A percentile compares a stretch with the other conserved stretches of the same genome.
These are phyloP conservation scores for Calameuta idolon DNA, from an alignment of 2,888 invertebrate genomes.

Conservation along the genomic window DNA sequence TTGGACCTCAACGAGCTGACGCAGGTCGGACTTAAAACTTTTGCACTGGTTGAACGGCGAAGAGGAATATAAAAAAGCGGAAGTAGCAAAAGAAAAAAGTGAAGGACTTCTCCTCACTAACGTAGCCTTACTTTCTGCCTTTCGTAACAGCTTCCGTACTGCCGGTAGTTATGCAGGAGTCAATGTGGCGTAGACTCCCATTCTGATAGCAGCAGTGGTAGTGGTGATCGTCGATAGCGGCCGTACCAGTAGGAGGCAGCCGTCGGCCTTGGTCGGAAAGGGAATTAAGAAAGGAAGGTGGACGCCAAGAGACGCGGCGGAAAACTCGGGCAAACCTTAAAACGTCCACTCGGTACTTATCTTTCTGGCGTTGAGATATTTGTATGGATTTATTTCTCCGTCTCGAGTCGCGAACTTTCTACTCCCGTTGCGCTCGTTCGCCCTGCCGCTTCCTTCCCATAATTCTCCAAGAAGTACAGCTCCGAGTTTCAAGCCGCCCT, in stretches of 20 bases:
- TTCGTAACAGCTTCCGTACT: too few relatives aligned
- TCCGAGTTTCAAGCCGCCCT: too few relatives aligned
- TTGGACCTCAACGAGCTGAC: not conserved
- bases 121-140: too few relatives aligned
- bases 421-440: not conserved
- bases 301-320: too few relatives aligned
- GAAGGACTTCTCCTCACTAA: not conserved
- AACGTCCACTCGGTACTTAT: conserved; percentile 9
- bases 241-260: too few relatives aligned
- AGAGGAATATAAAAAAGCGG: conserved; percentile 5
- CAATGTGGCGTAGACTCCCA: too few relatives aligned
- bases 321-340: conserved; percentile 4
- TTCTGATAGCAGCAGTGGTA: too few relatives aligned
- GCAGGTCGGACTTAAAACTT: conserved; percentile 28
- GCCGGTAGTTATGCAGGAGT: too few relatives aligned
- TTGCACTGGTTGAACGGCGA: conserved; percentile 11
- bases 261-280: too few relatives aligned
- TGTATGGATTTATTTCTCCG: conserved; percentile 3
- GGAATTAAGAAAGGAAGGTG: too few relatives aligned
- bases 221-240: too few relatives aligned
- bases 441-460: not conserved
- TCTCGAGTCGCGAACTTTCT: not conserved
- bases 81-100: not conserved
- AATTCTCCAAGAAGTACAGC: too few relatives aligned
- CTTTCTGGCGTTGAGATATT: conserved; percentile 4